Percentiles rank a stretch among this genome's conserved stretches.
These are phyloP conservation scores for Nesogale talazaci DNA, from an alignment of 2,113 vertebrate genomes.

Conservation along the genomic window DNA sequence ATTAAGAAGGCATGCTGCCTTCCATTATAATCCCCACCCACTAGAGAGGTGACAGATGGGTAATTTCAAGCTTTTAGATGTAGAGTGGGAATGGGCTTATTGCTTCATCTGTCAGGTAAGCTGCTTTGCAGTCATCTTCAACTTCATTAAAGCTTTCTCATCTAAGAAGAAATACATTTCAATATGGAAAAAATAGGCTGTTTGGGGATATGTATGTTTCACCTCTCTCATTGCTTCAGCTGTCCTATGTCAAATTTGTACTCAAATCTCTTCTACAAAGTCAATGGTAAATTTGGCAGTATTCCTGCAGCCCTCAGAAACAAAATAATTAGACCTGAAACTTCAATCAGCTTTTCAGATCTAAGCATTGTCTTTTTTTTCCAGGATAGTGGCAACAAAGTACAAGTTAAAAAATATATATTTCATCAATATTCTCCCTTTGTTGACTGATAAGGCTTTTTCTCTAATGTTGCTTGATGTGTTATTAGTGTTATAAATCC, in stretches of 20 bases:
- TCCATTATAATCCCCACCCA: constrained; percentile 61
- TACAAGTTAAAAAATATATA: constrained; percentile 6
- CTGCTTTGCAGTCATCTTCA: constrained; percentile 61
- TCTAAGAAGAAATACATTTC: constrained; percentile 67
- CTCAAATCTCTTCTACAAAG: constrained; percentile 43
- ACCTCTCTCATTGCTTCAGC: constrained; percentile 67
- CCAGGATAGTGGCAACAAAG: constrained; percentile 35
- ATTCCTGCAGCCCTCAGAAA: constrained; percentile 43
- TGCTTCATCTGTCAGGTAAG: constrained; percentile 78
- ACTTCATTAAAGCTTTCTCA: constrained; percentile 71
- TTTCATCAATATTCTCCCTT: not conserved
- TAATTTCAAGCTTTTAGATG: constrained; percentile 73
- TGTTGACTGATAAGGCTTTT: not conserved
- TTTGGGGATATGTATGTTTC: constrained; percentile 74
- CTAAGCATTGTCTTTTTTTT: constrained; percentile 63
- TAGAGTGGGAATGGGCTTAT: constrained; percentile 63
- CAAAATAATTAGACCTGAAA: constrained; percentile 51
- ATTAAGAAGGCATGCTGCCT: constrained; percentile 62
- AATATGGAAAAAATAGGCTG: constrained; percentile 76
- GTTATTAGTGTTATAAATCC: not conserved
- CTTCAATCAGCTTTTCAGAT: constrained; percentile 5
- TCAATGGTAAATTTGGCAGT: constrained; percentile 63
- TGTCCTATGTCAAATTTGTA: constrained; percentile 62
- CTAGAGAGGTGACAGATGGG: constrained; percentile 75
- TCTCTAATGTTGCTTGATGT: not conserved